Evolutionary conservation across 2,113 vertebrate genomes (phyloP).

Genomic region (Macroglossus sobrinus): DNA sequence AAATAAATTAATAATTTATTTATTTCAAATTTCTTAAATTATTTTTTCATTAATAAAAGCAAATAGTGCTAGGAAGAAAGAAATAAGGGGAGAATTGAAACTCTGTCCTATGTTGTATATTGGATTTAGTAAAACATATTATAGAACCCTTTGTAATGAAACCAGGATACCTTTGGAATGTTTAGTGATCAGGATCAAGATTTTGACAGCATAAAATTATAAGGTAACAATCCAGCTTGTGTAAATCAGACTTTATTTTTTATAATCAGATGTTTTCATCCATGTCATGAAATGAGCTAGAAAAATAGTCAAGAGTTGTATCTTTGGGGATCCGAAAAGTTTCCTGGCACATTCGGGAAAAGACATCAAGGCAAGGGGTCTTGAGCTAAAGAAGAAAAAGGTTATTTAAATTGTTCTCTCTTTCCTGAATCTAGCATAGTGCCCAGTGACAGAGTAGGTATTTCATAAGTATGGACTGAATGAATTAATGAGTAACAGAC

Average conservation of each 20-base stretch:
- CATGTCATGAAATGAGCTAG: not conserved
- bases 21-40: not conserved
- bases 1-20: not conserved
- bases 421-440: not conserved
- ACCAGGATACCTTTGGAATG: not conserved
- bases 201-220: not conserved
- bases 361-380: not conserved
- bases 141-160: not conserved
- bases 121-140: conserved; percentile 24
- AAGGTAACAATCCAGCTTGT: not conserved
- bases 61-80: not conserved
- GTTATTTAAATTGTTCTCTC: not conserved
- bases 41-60: conserved; percentile 32
- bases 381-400: conserved; percentile 16
- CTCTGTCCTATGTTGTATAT: not conserved
- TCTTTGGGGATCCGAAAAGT: not conserved
- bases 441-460: not conserved
- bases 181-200: not conserved
- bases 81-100: not conserved
- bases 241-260: not conserved
- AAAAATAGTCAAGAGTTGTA: no score
- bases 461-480: not conserved
- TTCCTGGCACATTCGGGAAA: not conserved
- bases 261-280: not conserved
- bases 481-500: not conserved